Percentiles rank a stretch among this genome's conserved stretches.
These are phyloP conservation scores for Leptoteleia sp. DNA, from an alignment of 1,140 invertebrate genomes.

Conservation along the genomic window DNA sequence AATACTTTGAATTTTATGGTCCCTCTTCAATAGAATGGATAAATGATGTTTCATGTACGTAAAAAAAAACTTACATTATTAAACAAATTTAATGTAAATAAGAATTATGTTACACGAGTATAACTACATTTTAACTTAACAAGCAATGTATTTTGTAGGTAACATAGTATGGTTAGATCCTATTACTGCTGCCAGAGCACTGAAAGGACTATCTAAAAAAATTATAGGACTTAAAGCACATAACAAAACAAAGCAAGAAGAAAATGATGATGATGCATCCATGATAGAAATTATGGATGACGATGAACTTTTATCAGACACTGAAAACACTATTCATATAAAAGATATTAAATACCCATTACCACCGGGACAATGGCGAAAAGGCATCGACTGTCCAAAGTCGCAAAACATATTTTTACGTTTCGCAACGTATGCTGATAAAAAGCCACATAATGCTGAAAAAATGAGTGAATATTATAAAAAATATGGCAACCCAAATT, in stretches of 20 bases:
- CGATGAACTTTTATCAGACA: slow-evolving; percentile 59
- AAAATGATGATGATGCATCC: slow-evolving; percentile 59
- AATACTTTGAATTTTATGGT: slow-evolving; percentile 88
- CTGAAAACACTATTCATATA: slow-evolving; percentile 74
- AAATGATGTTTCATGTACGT: slow-evolving; percentile 87
- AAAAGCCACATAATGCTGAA: slow-evolving; percentile 83
- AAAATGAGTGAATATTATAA: slow-evolving; percentile 85
- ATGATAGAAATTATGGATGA: slow-evolving; percentile 62
- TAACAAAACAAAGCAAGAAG: slow-evolving; percentile 48
- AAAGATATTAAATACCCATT: slow-evolving; percentile 82
- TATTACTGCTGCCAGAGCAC: slow-evolving; percentile 86
- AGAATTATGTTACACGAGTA: too few species aligned
- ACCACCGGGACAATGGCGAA: slow-evolving; percentile 88
- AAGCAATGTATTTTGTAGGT: slow-evolving; percentile 79
- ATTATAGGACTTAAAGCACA: slow-evolving; percentile 78
- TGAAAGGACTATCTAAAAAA: slow-evolving; percentile 83
- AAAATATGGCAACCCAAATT: slow-evolving; percentile 85
- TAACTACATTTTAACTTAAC: too few species aligned
- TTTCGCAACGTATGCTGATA: slow-evolving; percentile 86
- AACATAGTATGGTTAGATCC: slow-evolving; percentile 90
- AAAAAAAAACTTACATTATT: too few species aligned
- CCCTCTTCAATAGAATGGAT: slow-evolving; percentile 90
- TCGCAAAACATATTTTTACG: slow-evolving; percentile 87
- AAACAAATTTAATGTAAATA: too few species aligned
- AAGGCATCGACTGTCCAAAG: slow-evolving; percentile 84